These are phyloP conservation scores for Uria lomvia DNA, from an alignment of 2,113 vertebrate species.

Conservation along the genomic window DNA sequence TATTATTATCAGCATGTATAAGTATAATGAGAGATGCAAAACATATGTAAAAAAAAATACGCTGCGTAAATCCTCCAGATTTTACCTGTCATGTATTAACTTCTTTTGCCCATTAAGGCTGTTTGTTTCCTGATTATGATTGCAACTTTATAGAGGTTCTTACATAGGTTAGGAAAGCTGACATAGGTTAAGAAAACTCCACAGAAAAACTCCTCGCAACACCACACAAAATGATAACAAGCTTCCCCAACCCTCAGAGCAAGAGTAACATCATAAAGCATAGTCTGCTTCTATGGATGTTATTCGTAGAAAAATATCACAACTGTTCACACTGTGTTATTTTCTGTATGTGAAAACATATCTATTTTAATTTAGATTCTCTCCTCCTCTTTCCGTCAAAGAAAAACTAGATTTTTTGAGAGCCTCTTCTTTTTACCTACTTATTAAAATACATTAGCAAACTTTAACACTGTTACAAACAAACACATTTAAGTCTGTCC, in stretches of 20 bases:
- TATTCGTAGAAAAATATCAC: not conserved
- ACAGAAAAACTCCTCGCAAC: not conserved
- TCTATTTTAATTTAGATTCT: conserved; percentile 4
- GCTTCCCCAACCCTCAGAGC: not conserved
- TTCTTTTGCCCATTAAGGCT: not conserved
- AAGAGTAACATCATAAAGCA: not conserved
- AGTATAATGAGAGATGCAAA: not conserved
- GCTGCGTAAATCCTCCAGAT: not conserved
- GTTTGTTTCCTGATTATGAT: not conserved
- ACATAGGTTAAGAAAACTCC: not conserved
- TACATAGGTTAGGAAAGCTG: not conserved
- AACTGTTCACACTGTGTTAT: not conserved
- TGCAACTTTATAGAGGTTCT: not conserved
- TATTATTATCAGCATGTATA: not conserved
- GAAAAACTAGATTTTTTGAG: not conserved
- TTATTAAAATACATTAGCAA: conserved; percentile 9
- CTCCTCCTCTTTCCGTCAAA: not conserved
- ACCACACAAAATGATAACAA: not conserved
- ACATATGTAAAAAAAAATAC: not conserved
- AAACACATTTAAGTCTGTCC: not conserved
- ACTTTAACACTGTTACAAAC: not conserved
- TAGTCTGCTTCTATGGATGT: not conserved
- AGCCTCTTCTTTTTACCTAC: not conserved
- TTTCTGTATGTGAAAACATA: not conserved
- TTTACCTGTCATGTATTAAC: not conserved